Evolutionary conservation across 2,113 vertebrate species (phyloP).

Genomic region (Tachycineta bicolor): DNA sequence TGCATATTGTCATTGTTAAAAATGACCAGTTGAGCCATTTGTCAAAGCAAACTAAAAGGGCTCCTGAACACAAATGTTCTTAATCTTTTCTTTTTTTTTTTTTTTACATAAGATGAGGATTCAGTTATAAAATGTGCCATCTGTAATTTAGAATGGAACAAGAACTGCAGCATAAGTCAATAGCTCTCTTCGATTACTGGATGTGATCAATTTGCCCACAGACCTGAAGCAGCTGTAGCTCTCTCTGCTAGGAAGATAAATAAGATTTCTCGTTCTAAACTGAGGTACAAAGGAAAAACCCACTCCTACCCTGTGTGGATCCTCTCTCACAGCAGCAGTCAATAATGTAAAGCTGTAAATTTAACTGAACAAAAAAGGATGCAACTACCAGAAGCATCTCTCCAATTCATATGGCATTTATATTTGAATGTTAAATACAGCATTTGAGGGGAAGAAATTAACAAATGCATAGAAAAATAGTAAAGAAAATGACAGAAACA

Average conservation of each 20-base stretch:
- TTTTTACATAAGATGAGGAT: neutral
- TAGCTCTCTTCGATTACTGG: neutral
- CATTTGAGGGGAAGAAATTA: neutral
- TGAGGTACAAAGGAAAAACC: neutral
- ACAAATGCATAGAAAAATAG: neutral
- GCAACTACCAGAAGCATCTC: neutral
- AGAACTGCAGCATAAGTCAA: neutral
- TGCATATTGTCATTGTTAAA: constrained; percentile 55
- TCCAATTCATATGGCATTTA: neutral
- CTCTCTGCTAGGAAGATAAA: neutral
- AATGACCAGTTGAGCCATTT: constrained; percentile 53
- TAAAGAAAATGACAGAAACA: neutral
- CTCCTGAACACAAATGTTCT: constrained; percentile 30
- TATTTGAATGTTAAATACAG: neutral
- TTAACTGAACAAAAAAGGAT: neutral
- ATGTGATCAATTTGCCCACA: constrained; percentile 11
- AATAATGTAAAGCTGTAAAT: neutral
- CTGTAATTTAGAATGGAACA: constrained; percentile 20
- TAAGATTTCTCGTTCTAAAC: neutral
- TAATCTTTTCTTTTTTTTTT: constrained; percentile 31
- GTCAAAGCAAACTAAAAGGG: constrained; percentile 51
- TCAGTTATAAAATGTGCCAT: neutral
- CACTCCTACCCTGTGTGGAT: neutral
- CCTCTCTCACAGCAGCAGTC: neutral
- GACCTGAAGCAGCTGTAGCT: neutral